Conservation (phyloP, 2,888 invertebrate genomes). For the Torymus tubicola region DNA sequence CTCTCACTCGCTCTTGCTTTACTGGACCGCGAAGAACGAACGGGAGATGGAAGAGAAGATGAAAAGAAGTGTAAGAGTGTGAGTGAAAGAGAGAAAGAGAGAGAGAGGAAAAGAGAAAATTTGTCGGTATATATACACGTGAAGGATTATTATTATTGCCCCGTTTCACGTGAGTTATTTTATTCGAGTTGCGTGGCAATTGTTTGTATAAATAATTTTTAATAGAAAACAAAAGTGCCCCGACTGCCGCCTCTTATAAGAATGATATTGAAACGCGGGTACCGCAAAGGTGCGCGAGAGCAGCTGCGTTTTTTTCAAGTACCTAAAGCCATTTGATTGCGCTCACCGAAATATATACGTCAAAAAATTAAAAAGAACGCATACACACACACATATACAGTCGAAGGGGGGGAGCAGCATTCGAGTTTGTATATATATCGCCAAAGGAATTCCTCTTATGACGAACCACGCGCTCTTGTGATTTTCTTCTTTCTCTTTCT, state of each 20-base stretch:
- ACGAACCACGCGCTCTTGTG: constrained; percentile 71
- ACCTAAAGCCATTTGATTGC: too few species aligned
- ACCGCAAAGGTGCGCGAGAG: too few species aligned
- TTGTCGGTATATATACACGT: not conserved
- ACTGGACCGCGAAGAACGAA: constrained; percentile 56
- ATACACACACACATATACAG: too few species aligned
- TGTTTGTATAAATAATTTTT: not conserved
- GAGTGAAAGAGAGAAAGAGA: constrained; percentile 52
- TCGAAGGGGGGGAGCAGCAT: constrained; percentile 6
- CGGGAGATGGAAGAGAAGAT: constrained; percentile 3
- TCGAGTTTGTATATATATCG: constrained; percentile 62
- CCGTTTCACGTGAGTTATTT: too few species aligned
- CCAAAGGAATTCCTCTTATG: constrained; percentile 75
- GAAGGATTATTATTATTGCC: too few species aligned
- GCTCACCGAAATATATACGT: too few species aligned
- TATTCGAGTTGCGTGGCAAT: too few species aligned
- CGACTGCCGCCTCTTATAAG: too few species aligned
- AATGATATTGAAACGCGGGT: too few species aligned
- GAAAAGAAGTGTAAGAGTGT: constrained; percentile 49
- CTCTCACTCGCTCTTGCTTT: constrained; percentile 57
- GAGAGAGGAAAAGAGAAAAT: constrained; percentile 52
- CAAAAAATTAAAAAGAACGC: too few species aligned
- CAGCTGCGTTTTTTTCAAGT: too few species aligned
- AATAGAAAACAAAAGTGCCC: not conserved
- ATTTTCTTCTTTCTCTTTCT: constrained; percentile 65